phyloP scores from a whole-genome alignment of 2,113 vertebrate genomes.

The Antennarius striatus region DNA sequence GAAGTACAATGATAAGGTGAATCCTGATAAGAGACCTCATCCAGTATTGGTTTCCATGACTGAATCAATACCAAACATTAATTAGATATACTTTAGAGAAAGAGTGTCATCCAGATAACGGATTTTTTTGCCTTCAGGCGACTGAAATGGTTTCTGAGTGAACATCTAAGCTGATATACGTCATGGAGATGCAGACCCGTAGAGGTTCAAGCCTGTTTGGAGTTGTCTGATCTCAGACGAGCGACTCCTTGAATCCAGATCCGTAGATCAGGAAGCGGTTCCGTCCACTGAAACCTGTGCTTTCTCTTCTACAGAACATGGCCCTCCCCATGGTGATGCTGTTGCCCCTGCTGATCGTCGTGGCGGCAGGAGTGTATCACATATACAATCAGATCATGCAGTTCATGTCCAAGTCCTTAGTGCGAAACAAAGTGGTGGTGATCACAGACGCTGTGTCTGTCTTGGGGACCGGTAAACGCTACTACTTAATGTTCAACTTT shows the following conservation, averaged over 20 bases:
- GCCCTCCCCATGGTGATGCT: conserved; percentile 79
- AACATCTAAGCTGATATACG: not conserved
- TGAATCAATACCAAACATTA: conserved; percentile 9
- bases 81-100: not conserved
- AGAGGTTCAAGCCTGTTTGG: no score
- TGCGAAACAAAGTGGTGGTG: conserved; percentile 95
- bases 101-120: not conserved
- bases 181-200: no score
- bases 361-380: conserved; percentile 88
- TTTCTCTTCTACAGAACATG: conserved; percentile 80
- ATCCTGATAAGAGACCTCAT: not conserved
- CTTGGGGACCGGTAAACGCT: conserved; percentile 87
- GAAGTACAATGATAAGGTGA: not conserved
- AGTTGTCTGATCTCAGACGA: conserved; percentile 1
- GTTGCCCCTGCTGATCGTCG: conserved; percentile 86
- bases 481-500: no score
- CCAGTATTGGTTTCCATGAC: not conserved
- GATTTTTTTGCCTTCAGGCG: conserved; percentile 1
- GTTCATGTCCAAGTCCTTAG: conserved; percentile 89
- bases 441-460: conserved; percentile 92
- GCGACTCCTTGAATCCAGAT: conserved; percentile 14
- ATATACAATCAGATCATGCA: conserved; percentile 88
- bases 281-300: not conserved
- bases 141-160: not conserved
- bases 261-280: conserved; percentile 11